Conservation (phyloP, 1,140 invertebrate species). For the Chrysopa pallens region DNA sequence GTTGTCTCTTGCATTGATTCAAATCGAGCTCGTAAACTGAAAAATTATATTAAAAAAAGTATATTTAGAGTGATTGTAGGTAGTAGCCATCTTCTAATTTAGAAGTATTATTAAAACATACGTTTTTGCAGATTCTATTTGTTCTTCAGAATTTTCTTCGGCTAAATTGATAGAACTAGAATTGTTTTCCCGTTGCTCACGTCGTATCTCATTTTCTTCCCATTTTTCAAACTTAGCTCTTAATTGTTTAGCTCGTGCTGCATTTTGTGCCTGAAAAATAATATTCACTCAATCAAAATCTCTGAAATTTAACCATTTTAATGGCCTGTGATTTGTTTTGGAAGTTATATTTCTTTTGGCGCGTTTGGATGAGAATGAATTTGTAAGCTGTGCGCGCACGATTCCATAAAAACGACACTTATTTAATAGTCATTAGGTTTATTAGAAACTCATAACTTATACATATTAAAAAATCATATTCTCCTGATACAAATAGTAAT, state of each 20-base stretch:
- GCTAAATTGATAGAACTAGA: constrained; percentile 18
- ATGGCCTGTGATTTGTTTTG: too few relatives aligned
- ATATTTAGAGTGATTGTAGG: constrained; percentile 9
- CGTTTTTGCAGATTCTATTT: constrained; percentile 54
- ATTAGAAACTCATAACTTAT: too few relatives aligned
- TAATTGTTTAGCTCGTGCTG: constrained; percentile 69
- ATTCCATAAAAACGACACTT: too few relatives aligned
- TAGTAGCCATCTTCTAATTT: constrained; percentile 5
- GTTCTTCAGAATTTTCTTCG: constrained; percentile 35
- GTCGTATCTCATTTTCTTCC: constrained; percentile 51
- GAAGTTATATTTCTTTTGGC: too few relatives aligned
- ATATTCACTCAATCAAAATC: not conserved
- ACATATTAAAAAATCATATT: too few relatives aligned
- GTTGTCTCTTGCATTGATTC: constrained; percentile 51
- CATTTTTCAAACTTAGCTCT: constrained; percentile 83
- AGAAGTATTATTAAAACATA: too few relatives aligned
- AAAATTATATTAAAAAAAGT: constrained; percentile 9
- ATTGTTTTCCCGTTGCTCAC: constrained; percentile 18
- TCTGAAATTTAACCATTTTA: too few relatives aligned
- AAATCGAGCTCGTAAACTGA: constrained; percentile 62
- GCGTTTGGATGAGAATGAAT: too few relatives aligned
- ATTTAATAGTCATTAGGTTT: too few relatives aligned
- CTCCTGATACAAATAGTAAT: too few relatives aligned
- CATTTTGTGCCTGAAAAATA: constrained; percentile 50
- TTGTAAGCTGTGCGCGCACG: too few relatives aligned